Base-by-base conservation (phyloP, 2,797 vertebrate species). In the Melanotaenia trifasciata region DNA sequence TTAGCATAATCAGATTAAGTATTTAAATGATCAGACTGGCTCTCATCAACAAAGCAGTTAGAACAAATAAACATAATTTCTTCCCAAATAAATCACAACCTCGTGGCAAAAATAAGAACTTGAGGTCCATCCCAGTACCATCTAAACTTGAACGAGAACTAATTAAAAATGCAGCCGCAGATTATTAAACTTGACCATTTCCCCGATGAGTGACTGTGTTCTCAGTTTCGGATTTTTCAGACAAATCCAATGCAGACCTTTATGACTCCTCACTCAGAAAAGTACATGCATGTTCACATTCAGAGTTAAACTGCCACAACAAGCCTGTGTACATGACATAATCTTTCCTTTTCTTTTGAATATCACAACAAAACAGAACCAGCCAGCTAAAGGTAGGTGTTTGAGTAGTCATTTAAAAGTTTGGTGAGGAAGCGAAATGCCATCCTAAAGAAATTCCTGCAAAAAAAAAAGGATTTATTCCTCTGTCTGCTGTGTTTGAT, bases 401-500 rank as follows among this genome's bases (percentile, higher is more conserved):
- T 51, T 47, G n/a, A 51, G 9, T 51, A 3, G n/a, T 22, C 2
- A n/a, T n/a, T 9, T n/a, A 22, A n/a, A n/a, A 50, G 8, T 50
- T 50, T n/a, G 7, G 3, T 11, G 47, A 8, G 47, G n/a, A 50
- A 51, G n/a, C 24, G n/a, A 45, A 18, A 51, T 22, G n/a, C 10
- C n/a, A 51, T 51, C n/a, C 2, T n/a, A 22, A n/a, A 50, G 45
- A 22, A 50, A 50, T n/a, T 22, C n/a, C 47, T 22, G 30, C 30
- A 30, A 30, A 5, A 30, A 4, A 30, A 30, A 30, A 30, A 5
- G 30, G 5, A 30, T 30, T 30, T 30, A 30, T 30, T 30, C 30
- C 30, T 30, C 0, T 30, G 1, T 0, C 7, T 8, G 18, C 59
- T 64, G 26, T 26, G 24, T 58, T 81, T 50, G 73, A 68, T 74